phyloP scores from a whole-genome alignment of 2,797 vertebrate genomes.

The Darevskia mixta region DNA sequence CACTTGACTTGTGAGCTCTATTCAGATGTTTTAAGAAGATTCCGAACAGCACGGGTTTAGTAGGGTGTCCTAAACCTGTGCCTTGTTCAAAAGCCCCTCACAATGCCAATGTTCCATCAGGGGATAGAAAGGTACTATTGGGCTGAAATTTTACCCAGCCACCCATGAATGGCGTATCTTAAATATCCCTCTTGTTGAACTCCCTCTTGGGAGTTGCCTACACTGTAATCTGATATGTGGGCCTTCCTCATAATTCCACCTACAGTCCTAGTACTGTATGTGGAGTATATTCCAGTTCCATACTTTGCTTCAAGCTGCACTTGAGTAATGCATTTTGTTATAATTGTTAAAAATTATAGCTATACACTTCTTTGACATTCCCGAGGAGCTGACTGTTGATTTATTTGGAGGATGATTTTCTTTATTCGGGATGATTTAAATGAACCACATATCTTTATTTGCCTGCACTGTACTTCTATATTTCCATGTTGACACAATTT shows the following conservation, averaged over 20 bases:
- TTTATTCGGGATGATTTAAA: background rate
- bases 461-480: background rate
- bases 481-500: background rate
- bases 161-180: background rate
- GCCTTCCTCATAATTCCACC: background rate
- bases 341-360: slow-evolving; percentile 8
- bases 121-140: background rate
- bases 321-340: background rate
- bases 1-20: background rate
- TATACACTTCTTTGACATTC: background rate
- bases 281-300: background rate
- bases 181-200: background rate
- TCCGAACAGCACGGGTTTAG: background rate
- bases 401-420: background rate
- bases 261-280: no score
- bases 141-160: background rate
- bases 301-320: background rate
- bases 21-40: background rate
- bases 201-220: background rate
- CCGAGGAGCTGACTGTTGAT: slow-evolving; percentile 1
- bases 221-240: background rate
- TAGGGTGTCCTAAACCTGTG: no score
- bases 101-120: no score
- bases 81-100: background rate
- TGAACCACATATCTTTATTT: background rate